A percentile compares a stretch with the other conserved stretches of the same genome.
Evolutionary conservation across 2,888 invertebrate species (phyloP).

Genomic region (Minunthozetes semirufus): DNA sequence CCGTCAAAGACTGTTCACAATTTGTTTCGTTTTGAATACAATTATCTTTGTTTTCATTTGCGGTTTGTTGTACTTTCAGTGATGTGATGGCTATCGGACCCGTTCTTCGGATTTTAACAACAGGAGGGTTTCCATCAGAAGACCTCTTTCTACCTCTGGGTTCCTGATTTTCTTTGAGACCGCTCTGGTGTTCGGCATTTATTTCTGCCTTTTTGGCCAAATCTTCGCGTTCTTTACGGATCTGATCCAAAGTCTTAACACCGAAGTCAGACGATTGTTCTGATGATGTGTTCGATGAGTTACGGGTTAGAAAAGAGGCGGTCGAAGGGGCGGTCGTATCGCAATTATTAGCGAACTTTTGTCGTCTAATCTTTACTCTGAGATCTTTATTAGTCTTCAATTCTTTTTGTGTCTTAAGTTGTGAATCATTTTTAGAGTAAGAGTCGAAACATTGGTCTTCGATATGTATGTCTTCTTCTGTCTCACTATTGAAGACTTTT

Average conservation of each 20-base stretch:
- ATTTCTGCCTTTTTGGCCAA: background rate
- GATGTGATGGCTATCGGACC: constrained; percentile 11
- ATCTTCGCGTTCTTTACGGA: constrained; percentile 41
- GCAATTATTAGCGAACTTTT: background rate
- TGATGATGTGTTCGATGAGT: background rate
- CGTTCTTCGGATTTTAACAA: constrained; percentile 30
- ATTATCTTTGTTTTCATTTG: constrained; percentile 8
- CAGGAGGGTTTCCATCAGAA: background rate
- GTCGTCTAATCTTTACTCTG: constrained; percentile 8
- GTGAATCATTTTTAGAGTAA: background rate
- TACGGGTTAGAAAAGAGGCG: background rate
- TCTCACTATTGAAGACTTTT: constrained; percentile 64
- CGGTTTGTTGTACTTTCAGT: constrained; percentile 18
- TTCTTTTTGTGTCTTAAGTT: background rate
- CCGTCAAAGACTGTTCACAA: background rate
- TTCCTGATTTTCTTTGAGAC: constrained; percentile 37
- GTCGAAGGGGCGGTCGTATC: background rate
- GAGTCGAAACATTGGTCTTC: background rate
- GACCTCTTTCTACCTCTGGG: constrained; percentile 31
- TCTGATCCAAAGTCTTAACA: constrained; percentile 44
- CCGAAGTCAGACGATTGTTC: constrained; percentile 32
- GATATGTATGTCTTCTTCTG: constrained; percentile 53
- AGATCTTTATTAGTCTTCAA: constrained; percentile 23
- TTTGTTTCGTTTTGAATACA: background rate
- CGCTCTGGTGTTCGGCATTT: background rate